phyloP scores from a whole-genome alignment of 2,888 invertebrate genomes.

The Pseudoips prasinana region DNA sequence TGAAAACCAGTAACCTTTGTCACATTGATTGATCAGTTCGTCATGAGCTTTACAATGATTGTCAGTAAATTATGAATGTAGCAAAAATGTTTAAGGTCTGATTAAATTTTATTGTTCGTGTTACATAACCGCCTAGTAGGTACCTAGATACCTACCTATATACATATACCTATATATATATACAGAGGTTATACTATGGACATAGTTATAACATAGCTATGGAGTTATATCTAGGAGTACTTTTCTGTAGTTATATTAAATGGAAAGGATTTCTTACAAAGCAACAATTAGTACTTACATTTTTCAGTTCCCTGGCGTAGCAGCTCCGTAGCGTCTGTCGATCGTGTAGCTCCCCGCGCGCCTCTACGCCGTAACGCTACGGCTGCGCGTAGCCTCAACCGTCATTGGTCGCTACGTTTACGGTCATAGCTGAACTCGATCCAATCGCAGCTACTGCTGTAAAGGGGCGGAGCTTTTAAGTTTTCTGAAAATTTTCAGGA shows the following conservation, averaged over 20 bases:
- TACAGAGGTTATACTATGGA: slow-evolving; percentile 11
- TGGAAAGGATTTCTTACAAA: background rate
- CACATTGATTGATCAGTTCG: too few species aligned
- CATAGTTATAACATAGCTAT: background rate
- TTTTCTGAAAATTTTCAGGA: slow-evolving; percentile 79
- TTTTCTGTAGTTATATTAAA: too few species aligned
- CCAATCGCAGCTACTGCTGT: slow-evolving; percentile 64
- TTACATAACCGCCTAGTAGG: slow-evolving; percentile 25
- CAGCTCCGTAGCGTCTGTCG: slow-evolving; percentile 75
- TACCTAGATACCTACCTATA: slow-evolving; percentile 10
- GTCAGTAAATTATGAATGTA: too few species aligned
- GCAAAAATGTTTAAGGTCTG: too few species aligned
- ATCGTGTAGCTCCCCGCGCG: slow-evolving; percentile 69
- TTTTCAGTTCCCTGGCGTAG: slow-evolving; percentile 70
- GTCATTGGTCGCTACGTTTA: slow-evolving; percentile 63
- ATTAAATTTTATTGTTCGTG: too few species aligned
- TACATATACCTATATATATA: slow-evolving; percentile 22
- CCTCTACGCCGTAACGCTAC: slow-evolving; percentile 58
- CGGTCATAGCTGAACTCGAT: slow-evolving; percentile 55
- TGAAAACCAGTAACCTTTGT: too few species aligned
- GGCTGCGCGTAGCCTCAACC: slow-evolving; percentile 69
- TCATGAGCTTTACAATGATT: too few species aligned
- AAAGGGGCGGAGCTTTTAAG: slow-evolving; percentile 71
- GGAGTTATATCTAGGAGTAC: too few species aligned
- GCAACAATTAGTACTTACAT: slow-evolving; percentile 59